Evolutionary conservation across 2,113 vertebrate genomes (phyloP).

Genomic region (Pterocles burchelli): DNA sequence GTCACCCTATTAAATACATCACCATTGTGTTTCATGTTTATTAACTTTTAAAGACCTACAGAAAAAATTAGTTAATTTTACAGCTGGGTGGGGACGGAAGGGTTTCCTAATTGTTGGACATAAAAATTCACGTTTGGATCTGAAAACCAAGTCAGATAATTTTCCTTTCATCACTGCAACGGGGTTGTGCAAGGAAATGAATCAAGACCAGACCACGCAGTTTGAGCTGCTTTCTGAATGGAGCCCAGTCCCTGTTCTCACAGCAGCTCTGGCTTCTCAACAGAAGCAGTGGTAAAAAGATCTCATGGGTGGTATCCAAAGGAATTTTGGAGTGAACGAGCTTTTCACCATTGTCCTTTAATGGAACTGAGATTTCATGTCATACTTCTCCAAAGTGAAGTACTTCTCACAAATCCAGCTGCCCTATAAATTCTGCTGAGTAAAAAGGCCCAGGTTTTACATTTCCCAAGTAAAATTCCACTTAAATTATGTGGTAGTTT

Average conservation of each 20-base stretch:
- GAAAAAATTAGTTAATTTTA: neutral
- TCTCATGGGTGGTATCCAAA: neutral
- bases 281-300: neutral
- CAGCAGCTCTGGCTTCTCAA: neutral
- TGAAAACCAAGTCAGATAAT: neutral
- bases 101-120: neutral
- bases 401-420: neutral
- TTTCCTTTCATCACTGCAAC: neutral
- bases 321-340: neutral
- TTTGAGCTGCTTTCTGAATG: neutral
- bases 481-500: neutral
- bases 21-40: neutral
- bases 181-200: neutral
- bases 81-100: neutral
- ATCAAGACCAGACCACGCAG: neutral
- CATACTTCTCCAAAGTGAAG: neutral
- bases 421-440: neutral
- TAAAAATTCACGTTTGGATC: neutral
- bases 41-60: neutral
- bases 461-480: neutral
- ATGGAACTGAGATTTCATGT: neutral
- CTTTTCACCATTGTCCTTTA: neutral
- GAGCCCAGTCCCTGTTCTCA: neutral
- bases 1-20: neutral
- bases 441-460: neutral